Evolutionary conservation across 2,113 vertebrate species (phyloP), one percentile per base, ranked within the genome.

Genomic region (Telmatochromis bifrenatus): DNA sequence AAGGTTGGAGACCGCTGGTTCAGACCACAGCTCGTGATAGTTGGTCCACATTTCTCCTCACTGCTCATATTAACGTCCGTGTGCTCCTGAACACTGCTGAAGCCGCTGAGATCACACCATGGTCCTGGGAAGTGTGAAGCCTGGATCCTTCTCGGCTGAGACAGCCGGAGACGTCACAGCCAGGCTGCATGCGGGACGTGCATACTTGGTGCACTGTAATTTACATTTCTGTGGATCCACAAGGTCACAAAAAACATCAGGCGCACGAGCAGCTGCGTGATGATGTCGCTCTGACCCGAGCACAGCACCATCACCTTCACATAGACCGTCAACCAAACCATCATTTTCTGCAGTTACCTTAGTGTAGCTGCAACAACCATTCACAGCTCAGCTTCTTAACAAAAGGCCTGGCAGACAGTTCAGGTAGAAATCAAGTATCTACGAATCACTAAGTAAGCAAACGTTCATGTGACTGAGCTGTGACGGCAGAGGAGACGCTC

Each of bases 391-490:
- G 35, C 35, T 42, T 45, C 37, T 73, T 17, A 17, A 4, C 39
- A 0, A 26, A 26, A 26, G 37, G 68, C 8, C 39, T 10, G 37
- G 0, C 13, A 73, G 21, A 73, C 14, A 26, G 12, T 73, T 7
- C 37, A 45, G 37, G 5, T 10, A 26, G 68, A 73, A 42, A 23
- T 14, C 37, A 42, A 70, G 7, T 23, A 42, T 23, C 37, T 73
- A 26, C 37, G 0, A 73, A 7, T 73, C 37, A 1, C 21, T 13
- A 45, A 7, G 0, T 45, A 26, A 0, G 11, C 5, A 1, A 42
- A 4, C 13, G 35, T 26, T 23, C 37, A 4, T 70, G 37, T 15
- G 7, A 39, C n/a, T 15, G 37, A 70, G 4, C 65, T 42, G 35
- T 70, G 65, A 14, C 35, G 3, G 12, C 65, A 23, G 35, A 42